Percentiles rank a stretch among this genome's conserved stretches.
Conservation (phyloP, 2,113 vertebrate species). For the Myotis lucifugus region DNA sequence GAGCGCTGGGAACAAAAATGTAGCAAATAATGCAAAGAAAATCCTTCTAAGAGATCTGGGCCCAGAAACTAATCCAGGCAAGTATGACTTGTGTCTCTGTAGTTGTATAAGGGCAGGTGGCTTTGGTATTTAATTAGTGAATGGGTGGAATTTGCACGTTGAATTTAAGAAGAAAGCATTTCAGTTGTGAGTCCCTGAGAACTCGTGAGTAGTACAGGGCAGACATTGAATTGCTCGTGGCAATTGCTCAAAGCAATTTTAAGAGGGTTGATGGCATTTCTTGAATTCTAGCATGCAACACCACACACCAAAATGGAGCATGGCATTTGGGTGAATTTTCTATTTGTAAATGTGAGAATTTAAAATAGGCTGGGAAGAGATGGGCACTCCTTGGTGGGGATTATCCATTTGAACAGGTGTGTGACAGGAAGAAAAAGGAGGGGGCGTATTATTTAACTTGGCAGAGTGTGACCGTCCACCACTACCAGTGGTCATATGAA, state of each 20-base stretch:
- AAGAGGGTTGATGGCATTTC: not conserved
- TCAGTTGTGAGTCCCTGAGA: not conserved
- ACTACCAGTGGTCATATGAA: not conserved
- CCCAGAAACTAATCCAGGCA: conserved; percentile 55
- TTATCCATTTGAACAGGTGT: not conserved
- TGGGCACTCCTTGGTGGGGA: not conserved
- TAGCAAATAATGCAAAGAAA: conserved; percentile 58
- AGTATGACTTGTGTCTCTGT: conserved; percentile 30
- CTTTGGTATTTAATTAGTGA: conserved; percentile 60
- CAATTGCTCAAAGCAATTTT: not conserved
- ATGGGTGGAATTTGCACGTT: not conserved
- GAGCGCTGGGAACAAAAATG: conserved; percentile 20
- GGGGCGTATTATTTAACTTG: not conserved
- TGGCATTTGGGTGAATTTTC: not conserved
- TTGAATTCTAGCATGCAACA: not conserved
- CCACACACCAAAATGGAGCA: not conserved
- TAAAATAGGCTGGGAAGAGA: not conserved
- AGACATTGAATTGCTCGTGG: not conserved
- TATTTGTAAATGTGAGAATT: not conserved
- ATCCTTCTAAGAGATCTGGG: conserved; percentile 42
- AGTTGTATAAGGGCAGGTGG: conserved; percentile 19
- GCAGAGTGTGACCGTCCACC: not conserved
- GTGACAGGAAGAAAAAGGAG: not conserved
- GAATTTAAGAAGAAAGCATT: conserved; percentile 54
- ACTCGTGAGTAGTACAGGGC: not conserved